Percentiles rank a stretch among this genome's conserved stretches.
phyloP scores from a whole-genome alignment of 2,797 vertebrate genomes.

The Botia almorhae region DNA sequence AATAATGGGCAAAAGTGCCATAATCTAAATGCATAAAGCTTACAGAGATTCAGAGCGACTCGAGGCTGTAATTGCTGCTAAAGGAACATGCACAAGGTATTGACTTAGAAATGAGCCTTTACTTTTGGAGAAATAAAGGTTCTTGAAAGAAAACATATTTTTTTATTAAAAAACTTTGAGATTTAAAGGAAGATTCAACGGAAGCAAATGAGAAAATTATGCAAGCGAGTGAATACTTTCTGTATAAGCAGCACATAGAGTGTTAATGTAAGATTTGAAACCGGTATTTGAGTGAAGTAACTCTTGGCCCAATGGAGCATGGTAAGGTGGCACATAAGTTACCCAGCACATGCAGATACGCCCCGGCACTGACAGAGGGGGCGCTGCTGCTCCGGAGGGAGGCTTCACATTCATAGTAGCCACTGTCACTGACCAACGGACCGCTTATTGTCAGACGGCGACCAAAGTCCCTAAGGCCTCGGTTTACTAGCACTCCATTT shows the following conservation, averaged over 20 bases:
- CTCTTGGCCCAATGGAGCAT: background rate
- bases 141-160: background rate
- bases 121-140: constrained; percentile 10
- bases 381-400: constrained; percentile 89
- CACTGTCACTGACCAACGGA: constrained; percentile 83
- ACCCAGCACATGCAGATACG: constrained; percentile 89
- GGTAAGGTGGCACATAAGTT: constrained; percentile 43
- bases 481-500: constrained; percentile 80
- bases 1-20: constrained; percentile 1
- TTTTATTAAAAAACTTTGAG: background rate
- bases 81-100: background rate
- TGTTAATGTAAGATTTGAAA: background rate
- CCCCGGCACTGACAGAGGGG: constrained; percentile 81
- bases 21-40: constrained; percentile 13
- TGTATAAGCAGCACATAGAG: background rate
- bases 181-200: constrained; percentile 16
- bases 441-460: constrained; percentile 89
- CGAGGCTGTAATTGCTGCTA: constrained; percentile 20
- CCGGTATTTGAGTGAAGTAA: background rate
- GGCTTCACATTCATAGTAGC: constrained; percentile 93
- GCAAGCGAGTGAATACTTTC: background rate
- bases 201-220: constrained; percentile 8
- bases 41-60: background rate
- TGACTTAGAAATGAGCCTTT: constrained; percentile 27
- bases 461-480: constrained; percentile 88